phyloP scores from a whole-genome alignment of 2,888 invertebrate genomes.

The Morinoia aosen region DNA sequence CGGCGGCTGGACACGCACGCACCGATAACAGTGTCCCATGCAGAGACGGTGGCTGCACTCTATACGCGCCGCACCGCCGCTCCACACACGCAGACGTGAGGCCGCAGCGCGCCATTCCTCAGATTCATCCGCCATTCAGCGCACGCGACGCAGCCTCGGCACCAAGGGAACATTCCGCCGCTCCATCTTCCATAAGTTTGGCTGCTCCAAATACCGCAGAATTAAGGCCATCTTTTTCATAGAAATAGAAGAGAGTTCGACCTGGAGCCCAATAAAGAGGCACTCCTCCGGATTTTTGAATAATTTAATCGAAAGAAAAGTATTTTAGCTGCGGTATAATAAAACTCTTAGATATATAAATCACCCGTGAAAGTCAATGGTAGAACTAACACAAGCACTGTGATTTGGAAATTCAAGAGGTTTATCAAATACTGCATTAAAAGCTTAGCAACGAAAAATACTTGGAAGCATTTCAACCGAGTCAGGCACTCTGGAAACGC shows the following conservation, averaged over 20 bases:
- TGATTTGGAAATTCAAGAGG: background rate
- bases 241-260: background rate
- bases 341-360: background rate
- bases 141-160: background rate
- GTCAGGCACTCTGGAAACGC: background rate
- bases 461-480: background rate
- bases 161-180: background rate
- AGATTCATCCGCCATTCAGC: background rate
- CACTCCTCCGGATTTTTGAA: background rate
- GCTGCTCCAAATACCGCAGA: slow-evolving; percentile 17
- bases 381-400: background rate
- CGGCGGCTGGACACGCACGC: no score
- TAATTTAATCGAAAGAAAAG: background rate
- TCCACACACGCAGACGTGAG: background rate
- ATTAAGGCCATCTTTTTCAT: slow-evolving; percentile 9
- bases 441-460: background rate
- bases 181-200: slow-evolving; percentile 1
- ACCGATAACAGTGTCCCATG: no score
- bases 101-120: background rate
- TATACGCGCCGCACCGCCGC: background rate
- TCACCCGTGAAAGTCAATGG: no score
- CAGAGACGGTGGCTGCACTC: no score
- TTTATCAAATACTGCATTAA: background rate
- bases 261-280: background rate
- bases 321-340: background rate